These are phyloP conservation scores for Uropetala carovei DNA, from an alignment of 2,888 invertebrate species.

Conservation along the genomic window DNA sequence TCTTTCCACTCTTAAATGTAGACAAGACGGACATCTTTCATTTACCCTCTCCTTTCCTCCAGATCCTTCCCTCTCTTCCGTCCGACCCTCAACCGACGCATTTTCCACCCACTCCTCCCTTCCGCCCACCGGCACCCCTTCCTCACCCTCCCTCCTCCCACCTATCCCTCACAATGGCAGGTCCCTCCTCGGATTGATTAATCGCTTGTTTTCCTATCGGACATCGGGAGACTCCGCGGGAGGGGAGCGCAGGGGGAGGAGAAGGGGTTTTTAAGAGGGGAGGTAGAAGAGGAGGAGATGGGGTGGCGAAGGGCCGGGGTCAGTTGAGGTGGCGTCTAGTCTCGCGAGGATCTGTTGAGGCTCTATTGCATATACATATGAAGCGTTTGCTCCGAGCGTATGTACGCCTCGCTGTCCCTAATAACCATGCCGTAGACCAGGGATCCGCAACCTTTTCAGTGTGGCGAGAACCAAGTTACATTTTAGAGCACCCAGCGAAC, in stretches of 20 bases:
- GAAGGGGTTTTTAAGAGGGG: not conserved
- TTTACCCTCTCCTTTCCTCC: not conserved
- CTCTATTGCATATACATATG: not conserved
- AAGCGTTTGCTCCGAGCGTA: not conserved
- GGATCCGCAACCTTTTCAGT: no score
- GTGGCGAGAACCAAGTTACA: no score
- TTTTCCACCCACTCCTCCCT: not conserved
- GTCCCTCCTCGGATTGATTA: slow-evolving; percentile 26
- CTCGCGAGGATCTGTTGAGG: not conserved
- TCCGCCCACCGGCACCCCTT: not conserved
- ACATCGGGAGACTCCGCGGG: not conserved
- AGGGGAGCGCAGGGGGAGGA: not conserved
- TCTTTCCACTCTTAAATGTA: not conserved
- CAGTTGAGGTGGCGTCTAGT: not conserved
- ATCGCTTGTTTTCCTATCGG: slow-evolving; percentile 32
- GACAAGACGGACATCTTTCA: slow-evolving; percentile 28
- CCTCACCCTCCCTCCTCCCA: not conserved
- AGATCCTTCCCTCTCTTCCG: not conserved
- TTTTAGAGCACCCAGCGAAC: no score
- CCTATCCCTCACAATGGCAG: not conserved
- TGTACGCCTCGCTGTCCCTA: not conserved
- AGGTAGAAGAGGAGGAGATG: no score
- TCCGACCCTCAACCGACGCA: not conserved
- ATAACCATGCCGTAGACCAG: not conserved
- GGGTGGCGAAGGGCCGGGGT: not conserved